Base-by-base conservation (phyloP, 2,888 invertebrate species). In the Cephonodes hylas region DNA sequence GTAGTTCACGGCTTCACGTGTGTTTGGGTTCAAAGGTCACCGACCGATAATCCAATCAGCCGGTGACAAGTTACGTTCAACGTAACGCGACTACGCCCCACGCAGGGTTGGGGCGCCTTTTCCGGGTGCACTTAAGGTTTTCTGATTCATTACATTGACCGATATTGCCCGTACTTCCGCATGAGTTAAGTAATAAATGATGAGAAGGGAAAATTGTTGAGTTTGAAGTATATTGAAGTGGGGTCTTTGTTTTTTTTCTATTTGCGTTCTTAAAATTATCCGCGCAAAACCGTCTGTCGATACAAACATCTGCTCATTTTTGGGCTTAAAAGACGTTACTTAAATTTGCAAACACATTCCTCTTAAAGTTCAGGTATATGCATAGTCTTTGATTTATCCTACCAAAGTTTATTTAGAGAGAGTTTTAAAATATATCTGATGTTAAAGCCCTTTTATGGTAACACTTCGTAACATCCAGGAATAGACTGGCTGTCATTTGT, bases 21-120 rank as follows among this genome's bases (percentile, higher is more conserved):
- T 53, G 15, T 15, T 68, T 18, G 71, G 69, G 74, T 68, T 66
- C 62, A 64, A 62, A 68, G 80, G 77, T 81, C 79, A 66, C 65
- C 70, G 81, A 73, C 81, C 82, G 84, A 85, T 86, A 86, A 86
- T 85, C 84, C 77, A 74, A 80, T 80, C 76, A 75, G 71, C 65
- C 18, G 74, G 69, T 68, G 72, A 66, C 71, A 71, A 53, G 44
- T 10, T 31, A 59, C 45, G 46, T 23, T 44, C 31, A 56, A 57
- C 53, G 56, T n/a, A 45, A 44, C 27, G 25, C 6, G 57, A 58
- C 42, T 45, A 58, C 27, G 46, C 34, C 57, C 31, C 31, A 22
- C 42, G 57, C 44, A 31, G 42, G 10, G 38, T 10, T 27, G 31
- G 18, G 59, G 1, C n/a, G 31, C 18, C 8, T 8, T 45, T 31